Base-by-base conservation (phyloP, 2,888 invertebrate genomes). In the Sesia apiformis region DNA sequence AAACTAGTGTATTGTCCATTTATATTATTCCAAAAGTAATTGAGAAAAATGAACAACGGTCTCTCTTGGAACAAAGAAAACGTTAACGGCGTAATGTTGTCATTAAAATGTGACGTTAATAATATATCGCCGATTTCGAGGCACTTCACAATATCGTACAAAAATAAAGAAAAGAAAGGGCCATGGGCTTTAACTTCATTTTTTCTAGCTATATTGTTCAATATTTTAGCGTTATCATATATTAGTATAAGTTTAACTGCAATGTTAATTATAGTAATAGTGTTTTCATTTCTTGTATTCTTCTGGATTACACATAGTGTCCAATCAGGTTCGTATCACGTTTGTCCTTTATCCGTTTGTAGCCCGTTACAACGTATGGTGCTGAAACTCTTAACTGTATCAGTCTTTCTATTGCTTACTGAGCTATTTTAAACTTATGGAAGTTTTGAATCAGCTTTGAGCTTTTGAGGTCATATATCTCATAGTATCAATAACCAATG, bases 291-390 rank as follows among this genome's bases (percentile, higher is more conserved):
- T 56, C 61, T 88, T 23, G 63, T 80, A 3, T 79, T 82, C 58
- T 84, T 88, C 64, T 88, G 87, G 87, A 67, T 88, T 38, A 84
- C 86, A 4, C 84, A 87, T 58, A 84, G 79, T 66, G 88, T 88
- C 50, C 86, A 88, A 57, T 83, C 85, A 73, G 88, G 88, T 87
- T 56, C 54, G 66, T 66, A 40, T 23, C 23, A 23, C 23, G 23
- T n/a, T n/a, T n/a, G n/a, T 23, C 23, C 23, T 23, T 23, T n/a
- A n/a, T n/a, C n/a, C n/a, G n/a, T n/a, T n/a, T n/a, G n/a, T n/a
- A n/a, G 23, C 23, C 23, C 2, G 23, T 23, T 23, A 23, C 2
- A 23, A 23, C 23, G 1, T 23, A 23, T 23, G 23, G 23, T 23
- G 23, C 23, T 23, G 23, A 23, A 23, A 23, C 23, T n/a, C n/a